Percentiles rank a stretch among this genome's conserved stretches.
phyloP scores from a whole-genome alignment of 2,797 vertebrate genomes.

The Tangara arthus region DNA sequence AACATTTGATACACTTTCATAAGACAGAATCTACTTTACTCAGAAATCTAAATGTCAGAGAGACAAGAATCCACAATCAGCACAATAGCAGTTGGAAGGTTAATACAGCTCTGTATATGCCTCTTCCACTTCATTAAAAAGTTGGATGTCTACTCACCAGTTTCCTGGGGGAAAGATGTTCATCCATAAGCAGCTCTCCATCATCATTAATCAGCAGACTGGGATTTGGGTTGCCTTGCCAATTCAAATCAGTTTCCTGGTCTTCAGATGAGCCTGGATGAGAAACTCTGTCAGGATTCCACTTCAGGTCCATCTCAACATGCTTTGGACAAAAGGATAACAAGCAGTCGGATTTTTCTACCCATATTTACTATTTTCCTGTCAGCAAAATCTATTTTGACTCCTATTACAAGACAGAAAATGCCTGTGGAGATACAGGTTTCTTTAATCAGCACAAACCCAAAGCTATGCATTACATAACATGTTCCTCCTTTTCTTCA shows the following conservation, averaged over 20 bases:
- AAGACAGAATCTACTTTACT: not conserved
- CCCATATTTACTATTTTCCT: not conserved
- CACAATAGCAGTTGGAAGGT: not conserved
- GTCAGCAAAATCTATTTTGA: not conserved
- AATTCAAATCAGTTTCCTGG: conserved; percentile 79
- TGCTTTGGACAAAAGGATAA: conserved; percentile 20
- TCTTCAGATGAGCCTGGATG: conserved; percentile 71
- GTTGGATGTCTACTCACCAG: conserved; percentile 77
- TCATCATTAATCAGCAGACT: conserved; percentile 67
- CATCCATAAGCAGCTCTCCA: conserved; percentile 69
- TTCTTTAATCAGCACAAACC: not conserved
- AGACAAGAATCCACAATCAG: not conserved
- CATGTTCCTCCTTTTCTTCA: not conserved
- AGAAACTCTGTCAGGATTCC: conserved; percentile 12
- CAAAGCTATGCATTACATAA: not conserved
- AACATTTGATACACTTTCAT: not conserved
- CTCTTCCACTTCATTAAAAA: conserved; percentile 8
- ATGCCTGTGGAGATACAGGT: not conserved
- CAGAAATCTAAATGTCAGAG: not conserved
- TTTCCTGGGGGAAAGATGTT: conserved; percentile 79
- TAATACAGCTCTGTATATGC: not conserved
- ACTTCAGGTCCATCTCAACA: conserved; percentile 49
- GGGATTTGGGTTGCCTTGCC: conserved; percentile 80
- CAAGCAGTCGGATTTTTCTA: not conserved
- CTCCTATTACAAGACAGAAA: not conserved